Evolutionary conservation across 2,888 invertebrate genomes (phyloP).

Genomic region (Drosophila vallismaia): DNA sequence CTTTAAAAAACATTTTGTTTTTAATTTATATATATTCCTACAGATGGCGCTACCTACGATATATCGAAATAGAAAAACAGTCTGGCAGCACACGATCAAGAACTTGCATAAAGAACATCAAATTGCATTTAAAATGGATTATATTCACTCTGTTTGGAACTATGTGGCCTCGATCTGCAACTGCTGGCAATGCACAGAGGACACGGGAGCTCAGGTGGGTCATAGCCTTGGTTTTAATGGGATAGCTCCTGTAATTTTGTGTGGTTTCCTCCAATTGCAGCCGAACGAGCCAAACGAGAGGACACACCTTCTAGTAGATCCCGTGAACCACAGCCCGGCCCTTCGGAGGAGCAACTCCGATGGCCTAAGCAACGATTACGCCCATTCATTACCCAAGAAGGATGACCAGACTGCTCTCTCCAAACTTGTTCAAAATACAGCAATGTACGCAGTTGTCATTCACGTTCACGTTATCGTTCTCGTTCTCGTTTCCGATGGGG

Average conservation of each 20-base stretch:
- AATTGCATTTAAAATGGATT: constrained; percentile 75
- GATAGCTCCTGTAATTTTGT: neutral
- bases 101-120: neutral
- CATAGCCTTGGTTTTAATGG: neutral
- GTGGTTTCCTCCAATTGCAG: constrained; percentile 46
- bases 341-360: constrained; percentile 90
- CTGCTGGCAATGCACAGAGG: constrained; percentile 82
- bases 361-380: constrained; percentile 87
- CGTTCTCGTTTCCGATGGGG: neutral
- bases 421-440: constrained; percentile 94
- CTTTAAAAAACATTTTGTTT: too few species aligned
- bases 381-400: constrained; percentile 89
- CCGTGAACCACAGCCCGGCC: constrained; percentile 89
- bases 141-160: constrained; percentile 77
- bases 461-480: neutral
- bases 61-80: too few species aligned
- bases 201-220: constrained; percentile 78
- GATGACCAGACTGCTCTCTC: constrained; percentile 96
- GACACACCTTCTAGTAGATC: constrained; percentile 91
- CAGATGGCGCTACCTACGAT: too few species aligned
- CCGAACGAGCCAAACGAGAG: constrained; percentile 87
- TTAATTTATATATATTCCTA: too few species aligned
- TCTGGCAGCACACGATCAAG: neutral
- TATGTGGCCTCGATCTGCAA: constrained; percentile 81
- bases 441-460: constrained; percentile 87